A percentile compares a stretch with the other conserved stretches of the same genome.
These are phyloP conservation scores for Clistopyga incitator DNA, from an alignment of 2,888 invertebrate species.

Conservation along the genomic window DNA sequence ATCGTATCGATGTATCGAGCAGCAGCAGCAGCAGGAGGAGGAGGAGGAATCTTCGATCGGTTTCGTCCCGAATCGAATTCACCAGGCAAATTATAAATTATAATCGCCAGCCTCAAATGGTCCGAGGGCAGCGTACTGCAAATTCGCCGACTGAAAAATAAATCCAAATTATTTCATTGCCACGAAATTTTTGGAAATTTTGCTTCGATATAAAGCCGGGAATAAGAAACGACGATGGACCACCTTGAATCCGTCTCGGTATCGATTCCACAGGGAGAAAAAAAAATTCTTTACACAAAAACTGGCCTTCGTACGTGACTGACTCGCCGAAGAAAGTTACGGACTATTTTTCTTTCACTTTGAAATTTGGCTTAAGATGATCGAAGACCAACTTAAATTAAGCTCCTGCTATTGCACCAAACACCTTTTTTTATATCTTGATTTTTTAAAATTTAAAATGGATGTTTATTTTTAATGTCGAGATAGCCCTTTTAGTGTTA, in stretches of 20 bases:
- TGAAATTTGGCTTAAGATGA: constrained; percentile 5
- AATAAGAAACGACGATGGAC: constrained; percentile 26
- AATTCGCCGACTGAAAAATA: background rate
- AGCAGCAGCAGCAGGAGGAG: no score
- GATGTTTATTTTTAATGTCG: no score
- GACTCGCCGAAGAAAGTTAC: background rate
- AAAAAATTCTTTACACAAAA: constrained; percentile 1
- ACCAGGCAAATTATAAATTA: constrained; percentile 18
- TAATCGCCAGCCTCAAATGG: background rate
- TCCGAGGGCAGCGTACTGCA: background rate
- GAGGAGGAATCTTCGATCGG: constrained; percentile 46
- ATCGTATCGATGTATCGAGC: constrained; percentile 58
- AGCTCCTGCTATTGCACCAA: background rate
- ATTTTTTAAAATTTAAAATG: background rate
- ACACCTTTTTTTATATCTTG: background rate
- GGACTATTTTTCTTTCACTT: constrained; percentile 9
- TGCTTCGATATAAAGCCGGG: background rate
- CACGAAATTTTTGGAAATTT: constrained; percentile 19
- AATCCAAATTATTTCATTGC: background rate
- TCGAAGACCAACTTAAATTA: background rate
- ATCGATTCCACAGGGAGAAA: constrained; percentile 5
- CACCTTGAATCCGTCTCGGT: constrained; percentile 21
- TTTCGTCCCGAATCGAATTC: constrained; percentile 40
- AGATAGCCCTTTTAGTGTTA: no score
- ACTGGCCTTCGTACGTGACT: background rate